Evolutionary conservation across 2,888 invertebrate species (phyloP).

Genomic region (Athrips mouffetella): DNA sequence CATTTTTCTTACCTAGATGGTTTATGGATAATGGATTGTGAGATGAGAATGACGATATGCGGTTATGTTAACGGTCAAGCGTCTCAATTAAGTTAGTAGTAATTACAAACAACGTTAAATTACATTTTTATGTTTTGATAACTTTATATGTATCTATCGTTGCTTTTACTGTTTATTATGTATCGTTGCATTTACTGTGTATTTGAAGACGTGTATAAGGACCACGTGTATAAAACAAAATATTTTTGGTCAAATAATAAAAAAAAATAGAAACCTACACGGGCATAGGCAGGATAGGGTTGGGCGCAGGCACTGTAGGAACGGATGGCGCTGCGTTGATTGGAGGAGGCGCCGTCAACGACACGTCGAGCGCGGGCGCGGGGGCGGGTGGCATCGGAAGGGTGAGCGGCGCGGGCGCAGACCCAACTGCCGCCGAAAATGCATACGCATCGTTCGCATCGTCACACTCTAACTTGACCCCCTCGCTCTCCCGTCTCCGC

Average conservation of each 20-base stretch:
- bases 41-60: too few species aligned
- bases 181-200: neutral
- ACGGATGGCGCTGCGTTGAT: slow-evolving; percentile 29
- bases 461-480: slow-evolving; percentile 85
- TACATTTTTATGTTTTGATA: too few species aligned
- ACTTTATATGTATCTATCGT: too few species aligned
- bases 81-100: too few species aligned
- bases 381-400: slow-evolving; percentile 44
- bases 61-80: too few species aligned
- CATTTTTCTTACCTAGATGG: too few species aligned
- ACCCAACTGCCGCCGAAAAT: slow-evolving; percentile 75
- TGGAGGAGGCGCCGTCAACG: slow-evolving; percentile 34
- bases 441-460: slow-evolving; percentile 84
- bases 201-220: neutral
- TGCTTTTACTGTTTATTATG: too few species aligned
- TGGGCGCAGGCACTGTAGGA: slow-evolving; percentile 19
- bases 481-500: slow-evolving; percentile 79
- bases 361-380: slow-evolving; percentile 45
- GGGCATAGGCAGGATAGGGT: slow-evolving; percentile 33
- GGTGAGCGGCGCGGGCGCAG: slow-evolving; percentile 57
- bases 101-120: too few species aligned
- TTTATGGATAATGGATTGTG: too few species aligned
- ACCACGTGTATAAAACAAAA: neutral
- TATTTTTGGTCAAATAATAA: neutral
- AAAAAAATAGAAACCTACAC: slow-evolving; percentile 38